phyloP scores from a whole-genome alignment of 2,888 invertebrate genomes.

The Hartigia nigra region DNA sequence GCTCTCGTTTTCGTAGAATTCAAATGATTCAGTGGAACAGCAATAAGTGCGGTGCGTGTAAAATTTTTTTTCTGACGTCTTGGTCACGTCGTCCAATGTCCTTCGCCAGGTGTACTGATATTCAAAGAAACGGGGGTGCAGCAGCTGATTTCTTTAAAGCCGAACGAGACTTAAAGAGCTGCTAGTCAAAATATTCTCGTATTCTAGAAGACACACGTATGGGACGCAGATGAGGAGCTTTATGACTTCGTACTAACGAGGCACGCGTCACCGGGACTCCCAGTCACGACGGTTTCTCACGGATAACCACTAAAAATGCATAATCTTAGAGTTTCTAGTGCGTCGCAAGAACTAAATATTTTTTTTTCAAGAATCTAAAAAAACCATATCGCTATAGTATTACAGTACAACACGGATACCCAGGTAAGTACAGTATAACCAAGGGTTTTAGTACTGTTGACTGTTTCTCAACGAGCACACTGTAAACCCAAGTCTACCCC shows the following conservation, averaged over 20 bases:
- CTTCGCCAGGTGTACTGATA: not conserved
- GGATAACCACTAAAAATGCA: not conserved
- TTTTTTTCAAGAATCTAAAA: not conserved
- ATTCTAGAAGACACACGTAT: not conserved
- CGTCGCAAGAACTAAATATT: not conserved
- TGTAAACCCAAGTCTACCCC: not conserved
- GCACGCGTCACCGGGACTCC: slow-evolving; percentile 3
- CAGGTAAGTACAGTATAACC: not conserved
- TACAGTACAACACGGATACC: not conserved
- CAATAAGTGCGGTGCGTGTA: not conserved
- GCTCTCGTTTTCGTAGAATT: not conserved
- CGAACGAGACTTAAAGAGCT: not conserved
- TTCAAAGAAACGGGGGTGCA: not conserved
- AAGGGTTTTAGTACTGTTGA: not conserved
- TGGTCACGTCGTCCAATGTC: no score
- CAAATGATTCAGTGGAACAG: not conserved
- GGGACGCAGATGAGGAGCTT: not conserved
- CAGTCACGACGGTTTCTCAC: not conserved
- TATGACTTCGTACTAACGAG: not conserved
- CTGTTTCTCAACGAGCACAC: not conserved
- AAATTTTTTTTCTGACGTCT: not conserved
- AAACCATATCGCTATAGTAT: not conserved
- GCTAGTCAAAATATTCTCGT: not conserved
- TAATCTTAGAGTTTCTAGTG: not conserved
- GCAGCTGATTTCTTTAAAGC: not conserved